Evolutionary conservation across 2,797 vertebrate genomes (phyloP), one percentile per base, ranked within the genome.

Genomic region (Necrosyrtes monachus): DNA sequence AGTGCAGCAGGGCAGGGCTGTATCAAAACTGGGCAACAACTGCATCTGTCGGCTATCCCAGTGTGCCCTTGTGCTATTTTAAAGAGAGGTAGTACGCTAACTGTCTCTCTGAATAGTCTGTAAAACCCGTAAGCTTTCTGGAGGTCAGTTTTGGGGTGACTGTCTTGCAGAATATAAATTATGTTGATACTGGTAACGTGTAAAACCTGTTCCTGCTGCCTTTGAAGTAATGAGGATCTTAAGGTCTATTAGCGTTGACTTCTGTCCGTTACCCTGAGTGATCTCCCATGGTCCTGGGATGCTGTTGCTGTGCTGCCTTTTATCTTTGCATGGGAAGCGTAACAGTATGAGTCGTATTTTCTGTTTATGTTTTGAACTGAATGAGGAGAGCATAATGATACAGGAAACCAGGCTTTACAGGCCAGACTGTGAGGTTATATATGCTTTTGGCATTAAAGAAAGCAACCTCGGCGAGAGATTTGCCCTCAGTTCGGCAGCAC

Each of bases 41-140:
- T 1, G 9, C 1, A 4, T 14, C 60, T 7, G 0, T 13, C 10
- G 1, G 23, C 70, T 51, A 1, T n/a, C 59, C 39, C 15, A 2
- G 46, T 0, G 2, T 77, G 85, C 46, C 37, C 65, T 77, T 37
- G 7, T 27, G 9, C 56, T 60, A 1, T 20, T 43, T 11, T 20
- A 11, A 18, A 59, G 59, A 43, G 18, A 41, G 73, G 85, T 20
- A 5, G 59, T 22, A 3, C 23, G 0, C 22, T 37, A 37, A 37
- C 37, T 3, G 20, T 11, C 46, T 13, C 48, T 43, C 60, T 62
- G 72, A 57, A 0, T 5, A 7, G 30, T 5, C 69, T 56, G n/a
- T 10, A 6, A 70, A 57, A 33, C 53, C 80, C 23, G 0, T 9
- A 25, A 48, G 62, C 86, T 75, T 37, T n/a, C 67, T 45, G 37